Base-by-base conservation (phyloP, 2,113 vertebrate genomes). In the Amblyopsis rosae region DNA sequence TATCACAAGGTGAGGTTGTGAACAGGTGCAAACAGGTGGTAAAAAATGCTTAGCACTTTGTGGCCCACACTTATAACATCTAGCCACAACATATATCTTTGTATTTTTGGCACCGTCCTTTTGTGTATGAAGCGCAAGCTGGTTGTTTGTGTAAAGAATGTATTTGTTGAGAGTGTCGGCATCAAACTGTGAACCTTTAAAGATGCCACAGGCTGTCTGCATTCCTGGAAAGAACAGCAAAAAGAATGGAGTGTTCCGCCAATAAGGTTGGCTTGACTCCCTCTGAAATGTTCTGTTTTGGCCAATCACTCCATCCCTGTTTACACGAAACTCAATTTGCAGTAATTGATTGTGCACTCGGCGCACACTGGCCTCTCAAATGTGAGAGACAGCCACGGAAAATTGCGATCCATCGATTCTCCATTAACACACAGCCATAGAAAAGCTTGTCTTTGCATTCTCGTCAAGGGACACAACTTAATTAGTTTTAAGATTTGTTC, bases 401-500 rank as follows among this genome's bases (percentile, higher is more conserved):
- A 88, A 88, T 83, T 80, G 82, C 85, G 79, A 70, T 60, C 72
- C 81, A 89, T 89, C 57, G 88, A 89, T 90, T 88, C 67, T 82
- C 62, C 64, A 74, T 80, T 82, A 67, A 17, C 68, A 71, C 47
- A 10, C 59, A 72, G 83, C 62, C 1, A 59, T 67, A 80, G 79
- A 72, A 65, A 82, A 83, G 81, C 78, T 48, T 54, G 71, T 80
- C 81, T 78, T 69, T 12, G 13, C 54, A 49, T 74, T 72, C 65
- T 76, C 45, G 58, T 80, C 77, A 70, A 63, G 67, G 82, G 79
- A 59, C 68, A 67, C 69, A 65, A 58, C 78, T 86, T 88, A 87
- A 90, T 89, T 88, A 85, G 72, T 85, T 87, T 74, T 77, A 84
- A 85, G 75, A 86, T 85, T 84, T 85, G 86, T 82, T 90, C 89